Evolutionary conservation across 30 jellyfish, hydroid and myxozoan genomes (phyloP).

Genomic region (Sanderia malayensis): DNA sequence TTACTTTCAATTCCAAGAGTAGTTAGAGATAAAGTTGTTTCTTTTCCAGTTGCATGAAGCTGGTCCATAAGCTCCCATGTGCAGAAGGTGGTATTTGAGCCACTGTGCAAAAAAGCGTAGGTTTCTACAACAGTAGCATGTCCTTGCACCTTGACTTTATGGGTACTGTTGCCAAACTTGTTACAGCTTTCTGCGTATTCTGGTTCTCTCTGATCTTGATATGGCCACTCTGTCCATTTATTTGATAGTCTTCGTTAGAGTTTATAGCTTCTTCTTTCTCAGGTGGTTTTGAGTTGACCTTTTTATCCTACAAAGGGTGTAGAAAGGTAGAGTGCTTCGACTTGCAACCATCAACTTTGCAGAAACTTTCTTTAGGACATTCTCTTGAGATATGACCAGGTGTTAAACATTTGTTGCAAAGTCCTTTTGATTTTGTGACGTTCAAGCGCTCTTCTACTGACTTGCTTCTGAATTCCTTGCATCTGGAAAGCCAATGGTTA

Average conservation of each 20-base stretch:
- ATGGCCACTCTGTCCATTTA: not conserved
- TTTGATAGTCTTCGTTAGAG: not conserved
- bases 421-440: not conserved
- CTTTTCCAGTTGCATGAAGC: not conserved
- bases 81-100: not conserved
- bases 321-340: not conserved
- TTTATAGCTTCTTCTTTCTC: not conserved
- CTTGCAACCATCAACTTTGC: not conserved
- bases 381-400: not conserved
- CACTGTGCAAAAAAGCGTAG: not conserved
- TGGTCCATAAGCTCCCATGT: not conserved
- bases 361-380: not conserved
- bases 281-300: not conserved
- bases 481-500: not conserved
- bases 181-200: not conserved
- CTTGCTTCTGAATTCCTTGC: not conserved
- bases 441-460: not conserved
- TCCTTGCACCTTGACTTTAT: not conserved
- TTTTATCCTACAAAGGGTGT: not conserved
- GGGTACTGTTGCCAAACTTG: not conserved
- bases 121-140: not conserved
- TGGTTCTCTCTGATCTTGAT: not conserved
- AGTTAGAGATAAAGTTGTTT: not conserved
- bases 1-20: not conserved
- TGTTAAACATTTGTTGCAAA: not conserved